Evolutionary conservation across 2,113 vertebrate species (phyloP), one percentile per base, ranked within the genome.

Genomic region (Megaleporinus macrocephalus): DNA sequence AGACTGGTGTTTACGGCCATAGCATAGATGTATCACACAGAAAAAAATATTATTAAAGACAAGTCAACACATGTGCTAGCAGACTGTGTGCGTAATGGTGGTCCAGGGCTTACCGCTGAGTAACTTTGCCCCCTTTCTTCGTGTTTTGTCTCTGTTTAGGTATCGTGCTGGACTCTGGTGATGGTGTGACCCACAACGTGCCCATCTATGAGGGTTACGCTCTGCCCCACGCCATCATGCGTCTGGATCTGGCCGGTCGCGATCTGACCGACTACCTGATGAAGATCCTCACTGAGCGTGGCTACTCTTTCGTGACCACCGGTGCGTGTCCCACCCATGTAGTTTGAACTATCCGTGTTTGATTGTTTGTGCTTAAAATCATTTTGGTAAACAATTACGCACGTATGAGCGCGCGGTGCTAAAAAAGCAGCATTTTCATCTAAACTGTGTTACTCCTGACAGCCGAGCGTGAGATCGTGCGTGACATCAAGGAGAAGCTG

Each of bases 381-480:
- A 36, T 36, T 36, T 36, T 36, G 3, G 33, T 4, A 3, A 18
- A 51, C 49, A 51, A 16, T 51, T 15, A 51, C 14, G 49, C 49
- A 51, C 49, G 4, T 44, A 44, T 44, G 9, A 44, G 41, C 41
- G 41, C 41, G 41, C 11, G 11, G 1, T 44, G 41, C 4, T 44
- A 44, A 44, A 44, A 9, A 7, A 36, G 33, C 3, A n/a, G n/a
- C n/a, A n/a, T n/a, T n/a, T n/a, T n/a, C 44, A 44, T 29, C 7
- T 15, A 41, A 36, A 30, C 27, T 30, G 2, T 83, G 41, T 72
- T 36, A 0, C 73, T n/a, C 10, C 1, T 51, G n/a, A 71, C 91
- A 98, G 97, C 97, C 62, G 97, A 99, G 89, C 97, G 97, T 76
- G 97, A 98, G 95, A 99, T 99, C 20, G 97, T 99, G 88, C 96